A percentile compares a stretch with the other conserved stretches of the same genome.
These are phyloP conservation scores for Rotaria sp. DNA, from an alignment of 2,888 invertebrate genomes.

Conservation along the genomic window DNA sequence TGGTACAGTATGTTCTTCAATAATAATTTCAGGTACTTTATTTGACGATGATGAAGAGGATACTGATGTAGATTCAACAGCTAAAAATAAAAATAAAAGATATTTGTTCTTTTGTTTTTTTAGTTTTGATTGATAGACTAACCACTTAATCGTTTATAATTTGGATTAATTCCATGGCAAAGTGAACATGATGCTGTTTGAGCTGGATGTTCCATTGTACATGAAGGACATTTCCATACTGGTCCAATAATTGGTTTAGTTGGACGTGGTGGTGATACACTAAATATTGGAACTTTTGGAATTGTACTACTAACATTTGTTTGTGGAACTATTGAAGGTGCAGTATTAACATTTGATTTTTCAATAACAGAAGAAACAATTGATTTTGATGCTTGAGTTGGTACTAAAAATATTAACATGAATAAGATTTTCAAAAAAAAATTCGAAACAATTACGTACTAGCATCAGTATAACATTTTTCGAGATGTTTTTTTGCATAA, in stretches of 20 bases:
- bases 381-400: background rate
- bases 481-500: background rate
- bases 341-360: background rate
- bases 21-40: background rate
- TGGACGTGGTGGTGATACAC: background rate
- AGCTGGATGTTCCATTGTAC: conserved; percentile 20
- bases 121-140: background rate
- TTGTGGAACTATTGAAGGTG: background rate
- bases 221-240: conserved; percentile 14
- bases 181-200: conserved; percentile 19
- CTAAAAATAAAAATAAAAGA: background rate
- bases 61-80: background rate
- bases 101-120: background rate
- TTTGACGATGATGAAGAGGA: background rate
- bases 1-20: background rate
- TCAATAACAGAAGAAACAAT: background rate
- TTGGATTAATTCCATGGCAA: conserved; percentile 22
- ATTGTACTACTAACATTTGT: background rate
- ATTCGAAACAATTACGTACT: background rate
- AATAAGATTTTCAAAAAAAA: background rate
- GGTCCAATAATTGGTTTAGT: background rate
- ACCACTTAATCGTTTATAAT: conserved; percentile 27
- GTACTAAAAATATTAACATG: background rate
- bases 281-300: background rate
- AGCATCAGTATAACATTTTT: background rate